A percentile compares a stretch with the other conserved stretches of the same genome.
Conservation (phyloP, 2,113 vertebrate genomes). For the Apaloderma vittatum region DNA sequence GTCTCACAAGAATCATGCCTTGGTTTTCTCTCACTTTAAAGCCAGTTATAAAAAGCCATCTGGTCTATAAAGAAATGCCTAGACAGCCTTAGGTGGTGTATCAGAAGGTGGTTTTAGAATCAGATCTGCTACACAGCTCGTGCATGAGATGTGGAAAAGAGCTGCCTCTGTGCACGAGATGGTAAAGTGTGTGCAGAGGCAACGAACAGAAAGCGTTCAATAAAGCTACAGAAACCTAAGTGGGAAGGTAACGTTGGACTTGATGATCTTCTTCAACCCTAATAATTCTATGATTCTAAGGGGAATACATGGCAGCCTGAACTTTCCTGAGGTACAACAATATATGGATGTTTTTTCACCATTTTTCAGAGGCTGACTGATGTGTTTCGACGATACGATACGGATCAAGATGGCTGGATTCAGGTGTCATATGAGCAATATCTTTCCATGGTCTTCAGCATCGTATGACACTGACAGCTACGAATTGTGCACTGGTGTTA, state of each 20-base stretch:
- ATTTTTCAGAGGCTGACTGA: conserved; percentile 92
- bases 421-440: conserved; percentile 99
- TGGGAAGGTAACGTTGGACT: too few relatives aligned
- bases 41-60: background rate
- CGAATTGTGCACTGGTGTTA: background rate
- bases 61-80: background rate
- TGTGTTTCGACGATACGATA: conserved; percentile 94
- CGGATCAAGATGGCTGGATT: conserved; percentile 98
- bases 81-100: background rate
- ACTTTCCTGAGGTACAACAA: background rate
- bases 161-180: accelerated
- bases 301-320: background rate
- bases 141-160: background rate
- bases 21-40: background rate
- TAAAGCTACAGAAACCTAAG: background rate
- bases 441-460: conserved; percentile 97
- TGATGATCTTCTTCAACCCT: too few relatives aligned
- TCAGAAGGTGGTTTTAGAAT: background rate
- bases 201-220: background rate
- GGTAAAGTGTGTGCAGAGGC: background rate
- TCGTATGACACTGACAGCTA: conserved; percentile 80
- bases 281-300: too few relatives aligned
- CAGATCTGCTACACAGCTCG: background rate
- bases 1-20: background rate
- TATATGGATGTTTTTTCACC: background rate